Evolutionary conservation across 2,888 invertebrate genomes (phyloP), one percentile per base, ranked within the genome.

Genomic region (Chrysolina oricalcia): DNA sequence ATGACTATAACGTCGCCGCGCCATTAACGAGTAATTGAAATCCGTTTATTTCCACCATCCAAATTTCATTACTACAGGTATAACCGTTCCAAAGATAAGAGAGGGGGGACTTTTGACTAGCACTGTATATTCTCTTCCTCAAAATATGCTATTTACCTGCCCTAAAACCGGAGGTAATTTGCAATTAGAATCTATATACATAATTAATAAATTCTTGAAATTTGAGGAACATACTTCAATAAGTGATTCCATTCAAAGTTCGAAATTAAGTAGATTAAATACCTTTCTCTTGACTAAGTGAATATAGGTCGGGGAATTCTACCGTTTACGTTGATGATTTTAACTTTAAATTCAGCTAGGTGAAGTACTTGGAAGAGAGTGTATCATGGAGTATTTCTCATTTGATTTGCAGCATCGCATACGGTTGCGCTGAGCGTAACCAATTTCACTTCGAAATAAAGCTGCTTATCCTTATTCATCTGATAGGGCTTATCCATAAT

Each of bases 191-290:
- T 43, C 35, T 35, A 35, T 43, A 43, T 13, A 43, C 11, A 53
- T 53, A 17, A 53, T 53, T 53, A 2, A 53, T 53, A 5, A 53
- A 15, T 53, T 53, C 53, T 53, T 53, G 53, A 53, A 53, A 53
- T 53, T 53, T 19, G 19, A 19, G 0, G 10, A 11, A 53, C 19
- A 53, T 21, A 53, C 19, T 53, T 48, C 53, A 19, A 53, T 53
- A 19, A 53, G 21, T 53, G 10, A 53, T 53, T 53, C 53, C 53
- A 21, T 53, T 19, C 21, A 19, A 53, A 53, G 10, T 53, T 53
- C 21, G 53, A 19, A 19, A 53, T 53, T 53, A 21, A 53, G 53
- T 53, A 53, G 53, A 53, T 53, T 21, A 53, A 53, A 53, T 53
- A 11, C 53, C 53, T 53, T 53, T 10, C 21, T 21, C 53, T 11